Conservation (phyloP, 1,140 invertebrate genomes). For the Macrobrachium rosenbergii region DNA sequence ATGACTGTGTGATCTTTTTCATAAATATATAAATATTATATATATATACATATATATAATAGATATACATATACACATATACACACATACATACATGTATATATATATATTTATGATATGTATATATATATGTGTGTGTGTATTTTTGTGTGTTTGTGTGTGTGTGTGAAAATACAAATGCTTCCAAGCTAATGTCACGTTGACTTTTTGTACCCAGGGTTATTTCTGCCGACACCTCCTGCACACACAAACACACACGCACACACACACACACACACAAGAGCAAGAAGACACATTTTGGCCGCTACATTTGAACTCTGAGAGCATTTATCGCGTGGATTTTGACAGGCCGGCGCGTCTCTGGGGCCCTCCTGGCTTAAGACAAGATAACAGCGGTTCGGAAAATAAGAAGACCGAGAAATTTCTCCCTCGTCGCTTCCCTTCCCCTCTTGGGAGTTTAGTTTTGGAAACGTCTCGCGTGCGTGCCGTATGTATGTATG, state of each 20-base stretch:
- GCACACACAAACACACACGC: slow-evolving; percentile 18
- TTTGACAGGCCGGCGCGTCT: too few relatives aligned
- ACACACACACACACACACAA: slow-evolving; percentile 8
- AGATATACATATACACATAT: slow-evolving; percentile 5
- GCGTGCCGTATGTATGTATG: background rate
- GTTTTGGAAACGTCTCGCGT: background rate
- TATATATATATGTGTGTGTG: slow-evolving; percentile 21
- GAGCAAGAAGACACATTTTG: too few relatives aligned
- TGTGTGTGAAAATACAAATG: too few relatives aligned
- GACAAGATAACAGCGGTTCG: too few relatives aligned
- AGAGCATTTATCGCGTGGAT: too few relatives aligned
- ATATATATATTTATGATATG: background rate
- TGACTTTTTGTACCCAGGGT: background rate
- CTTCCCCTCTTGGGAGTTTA: too few relatives aligned
- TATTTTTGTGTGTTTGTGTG: slow-evolving; percentile 10
- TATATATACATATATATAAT: slow-evolving; percentile 21
- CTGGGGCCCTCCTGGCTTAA: too few relatives aligned
- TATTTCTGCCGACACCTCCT: background rate
- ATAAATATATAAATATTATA: slow-evolving; percentile 26
- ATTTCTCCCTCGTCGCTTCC: too few relatives aligned
- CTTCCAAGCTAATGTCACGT: too few relatives aligned
- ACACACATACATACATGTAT: slow-evolving; percentile 2
- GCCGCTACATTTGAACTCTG: too few relatives aligned
- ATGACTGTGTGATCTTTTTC: background rate
- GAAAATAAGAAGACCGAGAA: too few relatives aligned